Evolutionary conservation across 2,797 vertebrate genomes (phyloP), one percentile per base, ranked within the genome.

Genomic region (Dendrocincla tyrannina): DNA sequence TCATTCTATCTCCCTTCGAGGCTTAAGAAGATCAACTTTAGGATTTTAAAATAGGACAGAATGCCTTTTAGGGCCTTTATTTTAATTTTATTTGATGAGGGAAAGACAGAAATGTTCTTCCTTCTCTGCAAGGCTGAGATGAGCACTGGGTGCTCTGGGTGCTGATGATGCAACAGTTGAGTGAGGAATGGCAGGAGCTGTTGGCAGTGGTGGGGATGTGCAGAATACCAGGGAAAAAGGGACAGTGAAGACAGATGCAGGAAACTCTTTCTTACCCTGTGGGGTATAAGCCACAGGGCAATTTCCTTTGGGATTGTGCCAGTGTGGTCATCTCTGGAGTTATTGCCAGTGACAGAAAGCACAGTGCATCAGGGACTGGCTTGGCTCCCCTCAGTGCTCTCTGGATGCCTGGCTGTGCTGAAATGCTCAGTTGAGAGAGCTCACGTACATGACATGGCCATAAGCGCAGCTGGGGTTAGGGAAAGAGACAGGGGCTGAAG

Each of bases 21-120:
- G 63, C 78, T 92, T 97, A 97, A 92, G 93, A 94, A 93, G 93
- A 96, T 95, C 89, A 85, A 94, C 70, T 96, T 90, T 28, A 94
- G 91, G 85, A 53, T 91, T 76, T 96, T 94, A 94, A 96, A 97
- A 95, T 92, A 97, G 95, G 91, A 73, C 92, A 96, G 84, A 80
- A 92, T 24, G 62, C 62, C 66, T 96, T 94, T 93, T 94, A 94
- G 46, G 74, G 68, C 32, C 52, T 91, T 94, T 56, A 70, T 70
- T 96, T 93, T 85, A 58, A 88, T 91, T 78, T 94, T 76, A 89
- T 73, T 80, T 80, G 83, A 76, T 82, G 60, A 91, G 12, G 30
- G 30, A 85, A 85, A 70, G 53, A 68, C 63, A 64, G 8, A 74
- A 80, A 78, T 10, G 9, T 7, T 76, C 32, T 93, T 88, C 42